Base-by-base conservation (phyloP, 2,888 invertebrate genomes). In the Aphrophora alni region DNA sequence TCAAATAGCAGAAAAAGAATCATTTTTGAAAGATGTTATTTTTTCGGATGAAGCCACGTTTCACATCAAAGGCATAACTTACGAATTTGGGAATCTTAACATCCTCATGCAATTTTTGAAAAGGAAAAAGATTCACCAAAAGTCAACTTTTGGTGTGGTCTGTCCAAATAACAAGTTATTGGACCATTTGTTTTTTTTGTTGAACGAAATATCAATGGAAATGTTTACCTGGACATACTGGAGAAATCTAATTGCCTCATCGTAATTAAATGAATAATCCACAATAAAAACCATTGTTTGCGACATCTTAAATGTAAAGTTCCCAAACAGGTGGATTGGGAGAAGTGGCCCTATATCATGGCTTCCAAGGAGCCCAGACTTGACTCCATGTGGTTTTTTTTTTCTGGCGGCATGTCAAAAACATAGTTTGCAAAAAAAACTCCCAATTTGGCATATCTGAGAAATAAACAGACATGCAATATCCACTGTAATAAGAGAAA, bases 21-120 rank as follows among this genome's bases (percentile, higher is more conserved):
- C 17, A n/a, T 73, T 75, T 75, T 33, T 33, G 3, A 33, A 33
- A 5, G 5, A 5, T 33, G 33, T 33, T 33, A 33, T 33, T 33
- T 75, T 75, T 75, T 75, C 38, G 25, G 26, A 76, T 59, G 59
- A 51, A 76, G 76, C 76, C 76, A 76, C 76, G 59, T 51, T 76
- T 76, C 76, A 76, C 59, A 59, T 25, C 26, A 51, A 27, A 25
- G 10, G 76, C n/a, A n/a, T n/a, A n/a, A n/a, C n/a, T 51, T 68
- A 68, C 17, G 69, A 59, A 75, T 75, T 77, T 68, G 68, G 68
- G 27, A 69, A 68, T 17, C 76, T 27, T 59, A 68, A 24, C 69
- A 77, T 77, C 76, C 28, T 75, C 75, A 75, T 51, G 75, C 38
- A 75, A 24, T 27, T 75, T 75, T 75, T 75, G 3, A 75, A 51